Evolutionary conservation across 2,888 invertebrate genomes (phyloP).

Genomic region (Eupelmus urozonus): DNA sequence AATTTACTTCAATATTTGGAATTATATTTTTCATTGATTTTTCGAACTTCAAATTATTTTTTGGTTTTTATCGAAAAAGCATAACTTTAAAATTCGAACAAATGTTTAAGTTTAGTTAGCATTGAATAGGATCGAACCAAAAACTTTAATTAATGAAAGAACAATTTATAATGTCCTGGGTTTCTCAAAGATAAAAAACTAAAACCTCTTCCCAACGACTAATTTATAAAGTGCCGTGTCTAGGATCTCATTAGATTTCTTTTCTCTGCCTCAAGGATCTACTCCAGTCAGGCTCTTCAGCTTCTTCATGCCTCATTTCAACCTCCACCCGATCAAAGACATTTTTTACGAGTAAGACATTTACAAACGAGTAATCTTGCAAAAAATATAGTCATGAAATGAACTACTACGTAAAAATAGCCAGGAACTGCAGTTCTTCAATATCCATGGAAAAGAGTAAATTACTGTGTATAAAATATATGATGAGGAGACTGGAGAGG

Average conservation of each 20-base stretch:
- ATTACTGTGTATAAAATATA: no score
- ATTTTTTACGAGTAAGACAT: not conserved
- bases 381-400: no score
- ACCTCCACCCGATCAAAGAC: conserved; percentile 4
- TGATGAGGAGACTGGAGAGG: no score
- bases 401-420: no score
- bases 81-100: no score
- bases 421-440: no score
- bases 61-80: no score
- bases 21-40: no score
- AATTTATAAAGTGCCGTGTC: not conserved
- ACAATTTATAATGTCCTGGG: not conserved
- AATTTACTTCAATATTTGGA: no score
- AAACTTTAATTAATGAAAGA: not conserved
- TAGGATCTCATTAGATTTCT: conserved; percentile 24
- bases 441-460: no score
- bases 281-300: not conserved
- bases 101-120: not conserved
- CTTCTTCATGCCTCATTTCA: conserved; percentile 6
- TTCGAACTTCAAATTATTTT: no score
- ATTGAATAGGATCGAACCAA: not conserved
- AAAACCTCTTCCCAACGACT: not conserved
- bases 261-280: not conserved
- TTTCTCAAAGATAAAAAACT: not conserved
- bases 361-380: not conserved